Base-by-base conservation (phyloP, 1,140 invertebrate species). In the honey bee (Apis mellifera) region DNA sequence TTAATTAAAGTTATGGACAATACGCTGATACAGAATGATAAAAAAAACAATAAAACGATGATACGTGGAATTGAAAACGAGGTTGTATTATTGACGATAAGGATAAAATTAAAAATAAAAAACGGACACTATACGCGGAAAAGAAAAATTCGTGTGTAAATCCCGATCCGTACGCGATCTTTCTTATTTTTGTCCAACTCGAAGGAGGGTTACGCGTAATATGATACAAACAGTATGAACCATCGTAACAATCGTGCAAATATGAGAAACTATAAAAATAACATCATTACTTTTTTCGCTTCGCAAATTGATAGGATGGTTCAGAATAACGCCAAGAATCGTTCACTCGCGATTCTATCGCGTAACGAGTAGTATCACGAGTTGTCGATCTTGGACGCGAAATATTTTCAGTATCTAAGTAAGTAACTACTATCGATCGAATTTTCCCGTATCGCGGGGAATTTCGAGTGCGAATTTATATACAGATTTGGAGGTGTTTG, bases 251-350 rank as follows among this genome's bases (percentile, higher is more conserved):
- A 91, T 88, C 78, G 71, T 73, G 78, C 78, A 73, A 87, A 85
- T 80, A 88, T 88, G 85, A 80, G 76, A 92, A 93, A 93, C 92
- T 93, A 93, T 90, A 93, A 93, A 93, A 94, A 94, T 94, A 94
- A 93, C 89, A 82, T 91, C 92, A 90, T 91, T 82, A 76, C 64
- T 79, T 89, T 86, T 86, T 78, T 84, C 55, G 62, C 26, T 32
- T 78, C 54, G 76, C 85, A 76, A 71, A 88, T 91, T 89, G 90
- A 84, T 87, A 90, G 84, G 87, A 93, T 90, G 89, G 90, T 90
- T 91, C 90, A 74, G 73, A 74, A 83, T 76, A 78, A 59, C 55
- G 55, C 23, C n/a, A 52, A 57, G 21, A 55, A 26, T n/a, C 76
- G 59, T 48, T 72, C 32, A 64, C 26, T 69, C 52, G 57, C 26